Evolutionary conservation across 2,797 vertebrate genomes (phyloP).

Genomic region (Sebastes trivittatus): DNA sequence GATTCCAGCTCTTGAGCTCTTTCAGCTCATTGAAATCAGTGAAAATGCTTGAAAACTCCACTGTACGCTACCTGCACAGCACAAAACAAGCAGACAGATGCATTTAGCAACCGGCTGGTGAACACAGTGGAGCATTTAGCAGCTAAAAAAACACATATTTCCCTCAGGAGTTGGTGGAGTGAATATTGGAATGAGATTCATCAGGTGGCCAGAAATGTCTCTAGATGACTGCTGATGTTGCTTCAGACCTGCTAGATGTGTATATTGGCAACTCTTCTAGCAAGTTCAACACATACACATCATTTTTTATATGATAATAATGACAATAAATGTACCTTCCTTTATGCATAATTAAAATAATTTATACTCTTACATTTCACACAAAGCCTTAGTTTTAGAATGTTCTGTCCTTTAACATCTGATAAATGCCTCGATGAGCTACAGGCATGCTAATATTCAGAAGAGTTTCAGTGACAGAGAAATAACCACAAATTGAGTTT

Average conservation of each 20-base stretch:
- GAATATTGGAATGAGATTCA: neutral
- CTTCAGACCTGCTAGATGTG: neutral
- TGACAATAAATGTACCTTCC: neutral
- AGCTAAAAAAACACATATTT: neutral
- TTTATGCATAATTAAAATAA: neutral
- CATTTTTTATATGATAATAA: neutral
- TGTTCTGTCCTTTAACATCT: neutral
- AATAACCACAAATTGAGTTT: constrained; percentile 2
- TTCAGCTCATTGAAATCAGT: neutral
- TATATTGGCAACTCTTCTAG: neutral
- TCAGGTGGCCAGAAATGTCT: neutral
- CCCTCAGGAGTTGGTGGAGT: neutral
- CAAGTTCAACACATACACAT: neutral
- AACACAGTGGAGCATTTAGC: neutral
- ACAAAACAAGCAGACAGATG: neutral
- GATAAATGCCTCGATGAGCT: neutral
- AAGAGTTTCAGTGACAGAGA: neutral
- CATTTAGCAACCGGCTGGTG: no score
- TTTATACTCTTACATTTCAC: neutral
- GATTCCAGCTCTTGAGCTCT: neutral
- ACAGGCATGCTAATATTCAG: neutral
- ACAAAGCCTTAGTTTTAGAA: neutral
- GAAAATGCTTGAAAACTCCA: neutral
- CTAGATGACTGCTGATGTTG: neutral
- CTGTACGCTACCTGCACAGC: neutral